A percentile compares a stretch with the other conserved stretches of the same genome.
These are phyloP conservation scores for Asarcornis scutulata DNA, from an alignment of 2,113 vertebrate species.

Conservation along the genomic window DNA sequence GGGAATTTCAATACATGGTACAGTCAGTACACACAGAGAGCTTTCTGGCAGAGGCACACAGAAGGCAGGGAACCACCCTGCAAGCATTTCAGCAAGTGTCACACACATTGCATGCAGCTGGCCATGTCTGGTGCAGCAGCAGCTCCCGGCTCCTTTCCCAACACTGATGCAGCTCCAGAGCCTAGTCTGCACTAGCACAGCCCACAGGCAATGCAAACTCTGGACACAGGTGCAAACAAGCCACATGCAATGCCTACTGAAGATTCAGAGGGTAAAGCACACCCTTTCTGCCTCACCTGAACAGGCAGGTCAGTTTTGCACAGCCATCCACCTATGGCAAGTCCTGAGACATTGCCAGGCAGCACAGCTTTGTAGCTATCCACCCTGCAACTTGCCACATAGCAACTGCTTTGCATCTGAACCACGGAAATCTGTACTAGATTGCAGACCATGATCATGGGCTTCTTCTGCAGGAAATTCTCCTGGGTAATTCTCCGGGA, in stretches of 20 bases:
- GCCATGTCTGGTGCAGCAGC: not conserved
- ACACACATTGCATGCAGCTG: fast-evolving
- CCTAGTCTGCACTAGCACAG: not conserved
- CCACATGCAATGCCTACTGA: fast-evolving
- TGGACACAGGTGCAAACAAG: not conserved
- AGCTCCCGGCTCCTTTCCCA: not conserved
- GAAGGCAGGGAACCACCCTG: not conserved
- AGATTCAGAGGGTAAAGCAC: not conserved
- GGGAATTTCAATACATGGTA: not conserved
- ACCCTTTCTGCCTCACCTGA: not conserved
- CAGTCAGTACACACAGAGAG: not conserved
- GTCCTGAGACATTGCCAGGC: not conserved
- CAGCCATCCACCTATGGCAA: not conserved
- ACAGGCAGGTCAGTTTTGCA: not conserved
- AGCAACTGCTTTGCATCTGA: not conserved
- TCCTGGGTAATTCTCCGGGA: not conserved
- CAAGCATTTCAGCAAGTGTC: not conserved
- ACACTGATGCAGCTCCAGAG: not conserved
- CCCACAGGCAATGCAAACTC: not conserved
- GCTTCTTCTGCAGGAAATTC: not conserved
- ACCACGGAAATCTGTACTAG: not conserved
- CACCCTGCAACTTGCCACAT: not conserved
- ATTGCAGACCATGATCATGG: not conserved
- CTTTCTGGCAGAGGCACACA: fast-evolving
- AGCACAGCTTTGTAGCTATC: not conserved